Base-by-base conservation (phyloP, 2,888 invertebrate genomes). In the Protula sp. region DNA sequence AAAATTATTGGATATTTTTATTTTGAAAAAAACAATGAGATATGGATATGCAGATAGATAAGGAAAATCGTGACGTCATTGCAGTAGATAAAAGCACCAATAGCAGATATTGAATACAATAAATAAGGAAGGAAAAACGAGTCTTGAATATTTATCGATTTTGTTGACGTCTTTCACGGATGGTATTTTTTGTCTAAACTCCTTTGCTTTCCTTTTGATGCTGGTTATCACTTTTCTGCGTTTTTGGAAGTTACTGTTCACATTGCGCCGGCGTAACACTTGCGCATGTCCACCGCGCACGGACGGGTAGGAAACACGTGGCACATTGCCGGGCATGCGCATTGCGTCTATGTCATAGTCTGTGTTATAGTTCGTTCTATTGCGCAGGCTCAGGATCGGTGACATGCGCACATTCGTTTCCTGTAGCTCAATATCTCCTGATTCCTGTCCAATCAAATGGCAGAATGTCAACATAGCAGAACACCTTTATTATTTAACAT, bases 91-190 rank as follows among this genome's bases (percentile, higher is more conserved):
- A 54, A 94, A 95, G 72, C 90, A 87, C 95, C 95, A 98, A 82
- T 98, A 98, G 71, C 91, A 88, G 47, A 90, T 88, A 81, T 98
- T 98, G 84, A 98, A 98, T 69, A 94, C 84, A 75, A 95, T 87
- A 82, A 98, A 98, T 72, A 94, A 89, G 66, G 97, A 89, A 0
- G 98, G 98, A 81, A 98, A 98, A 66, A 95, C 86, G 74, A 98
- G 88, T 71, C 98, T 86, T 38, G 95, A 95, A 82, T 95, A 95
- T 75, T 95, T 95, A 83, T 98, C 98, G 76, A 98, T 97, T 70
- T 95, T 88, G 82, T 98, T 98, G 63, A 98, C 95, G 82, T 98
- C 95, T 74, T 94, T 90, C 70, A 98, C 76, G 22, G 70, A 64
- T 0, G 78, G 79, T 4, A 80, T 72, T 62, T 72, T 74, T 29